Evolutionary conservation across 2,888 invertebrate genomes (phyloP).

Genomic region (Acleris holmiana): DNA sequence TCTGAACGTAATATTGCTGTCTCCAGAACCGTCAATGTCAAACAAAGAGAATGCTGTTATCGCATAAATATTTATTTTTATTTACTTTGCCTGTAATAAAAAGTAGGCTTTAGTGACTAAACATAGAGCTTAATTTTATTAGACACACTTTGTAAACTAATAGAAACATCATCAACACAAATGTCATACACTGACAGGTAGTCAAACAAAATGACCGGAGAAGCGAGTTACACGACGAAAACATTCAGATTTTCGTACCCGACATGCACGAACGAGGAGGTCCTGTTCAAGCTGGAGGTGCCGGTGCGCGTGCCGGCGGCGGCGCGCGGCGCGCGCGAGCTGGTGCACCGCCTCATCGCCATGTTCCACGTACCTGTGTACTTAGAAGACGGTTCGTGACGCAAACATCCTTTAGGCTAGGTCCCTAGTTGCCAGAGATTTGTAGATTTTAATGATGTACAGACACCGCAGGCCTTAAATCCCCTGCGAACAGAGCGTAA

Average conservation of each 20-base stretch:
- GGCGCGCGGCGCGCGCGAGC: conserved; percentile 82
- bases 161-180: not conserved
- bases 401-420: not conserved
- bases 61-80: too few relatives aligned
- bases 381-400: conserved; percentile 85
- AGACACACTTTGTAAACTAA: not conserved
- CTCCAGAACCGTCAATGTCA: not conserved
- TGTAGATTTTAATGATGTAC: too few relatives aligned
- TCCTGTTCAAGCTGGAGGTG: conserved; percentile 84
- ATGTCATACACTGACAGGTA: not conserved
- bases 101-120: too few relatives aligned
- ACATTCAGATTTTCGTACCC: conserved; percentile 82
- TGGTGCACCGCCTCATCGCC: conserved; percentile 86
- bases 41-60: not conserved
- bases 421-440: too few relatives aligned
- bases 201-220: conserved; percentile 60
- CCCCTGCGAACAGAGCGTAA: too few relatives aligned
- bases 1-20: not conserved
- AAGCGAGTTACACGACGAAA: conserved; percentile 61
- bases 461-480: too few relatives aligned
- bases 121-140: not conserved
- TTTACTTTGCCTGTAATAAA: too few relatives aligned
- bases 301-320: conserved; percentile 85
- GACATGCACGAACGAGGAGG: conserved; percentile 82
- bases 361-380: conserved; percentile 89